These are phyloP conservation scores for Hirtodrosophila alboralis DNA, from an alignment of 2,888 invertebrate genomes.

Conservation along the genomic window DNA sequence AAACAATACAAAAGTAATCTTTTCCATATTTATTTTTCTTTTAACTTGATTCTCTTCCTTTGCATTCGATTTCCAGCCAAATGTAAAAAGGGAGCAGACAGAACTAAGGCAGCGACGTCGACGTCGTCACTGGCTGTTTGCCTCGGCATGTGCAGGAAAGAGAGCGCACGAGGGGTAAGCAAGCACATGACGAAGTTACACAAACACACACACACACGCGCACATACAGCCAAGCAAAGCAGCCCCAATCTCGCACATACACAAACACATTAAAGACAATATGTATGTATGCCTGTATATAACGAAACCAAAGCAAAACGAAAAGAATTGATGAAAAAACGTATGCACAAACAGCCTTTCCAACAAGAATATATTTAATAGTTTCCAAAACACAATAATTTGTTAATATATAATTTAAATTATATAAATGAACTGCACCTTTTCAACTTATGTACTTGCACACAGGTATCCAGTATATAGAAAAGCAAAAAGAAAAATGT, in stretches of 20 bases:
- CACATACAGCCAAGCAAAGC: slow-evolving; percentile 23
- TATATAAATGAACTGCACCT: slow-evolving; percentile 52
- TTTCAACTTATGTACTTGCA: slow-evolving; percentile 41
- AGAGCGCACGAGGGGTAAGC: slow-evolving; percentile 68
- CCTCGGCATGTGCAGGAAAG: slow-evolving; percentile 54
- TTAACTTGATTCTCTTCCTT: slow-evolving; percentile 19
- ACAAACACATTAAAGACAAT: slow-evolving; percentile 30
- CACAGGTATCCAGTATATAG: slow-evolving; percentile 46
- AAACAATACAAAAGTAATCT: too few relatives aligned
- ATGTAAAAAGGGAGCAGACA: slow-evolving; percentile 48
- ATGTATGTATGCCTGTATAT: slow-evolving; percentile 49
- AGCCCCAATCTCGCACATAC: slow-evolving; percentile 50
- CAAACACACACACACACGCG: slow-evolving; percentile 33
- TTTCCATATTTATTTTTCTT: slow-evolving; percentile 15
- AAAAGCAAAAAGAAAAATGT: slow-evolving; percentile 18
- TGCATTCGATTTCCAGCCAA: slow-evolving; percentile 47
- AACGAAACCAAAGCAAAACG: slow-evolving; percentile 56
- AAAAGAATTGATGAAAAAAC: slow-evolving; percentile 49
- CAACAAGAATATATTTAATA: slow-evolving; percentile 23
- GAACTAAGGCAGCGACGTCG: slow-evolving; percentile 40
- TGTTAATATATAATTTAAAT: slow-evolving; percentile 27
- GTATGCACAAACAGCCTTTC: slow-evolving; percentile 54
- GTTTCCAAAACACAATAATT: slow-evolving; percentile 24
- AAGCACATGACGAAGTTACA: slow-evolving; percentile 69
- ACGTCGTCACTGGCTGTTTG: slow-evolving; percentile 27